Conservation (phyloP, 2,113 vertebrate species). For the Nyctereutes procyonoides region DNA sequence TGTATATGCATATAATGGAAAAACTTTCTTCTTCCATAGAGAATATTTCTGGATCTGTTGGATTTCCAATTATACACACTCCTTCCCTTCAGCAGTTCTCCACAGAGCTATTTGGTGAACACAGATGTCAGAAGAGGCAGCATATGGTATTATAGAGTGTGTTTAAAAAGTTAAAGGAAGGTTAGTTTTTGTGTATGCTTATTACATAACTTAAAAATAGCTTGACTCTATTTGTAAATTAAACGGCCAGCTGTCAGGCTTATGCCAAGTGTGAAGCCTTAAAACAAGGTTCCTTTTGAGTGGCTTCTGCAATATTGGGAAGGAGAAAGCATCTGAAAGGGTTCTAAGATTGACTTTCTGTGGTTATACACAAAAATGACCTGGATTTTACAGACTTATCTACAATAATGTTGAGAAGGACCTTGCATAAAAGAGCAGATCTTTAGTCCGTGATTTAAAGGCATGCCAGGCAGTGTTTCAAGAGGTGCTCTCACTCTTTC, state of each 20-base stretch:
- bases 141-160: constrained; percentile 64
- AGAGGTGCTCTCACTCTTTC: background rate
- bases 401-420: background rate
- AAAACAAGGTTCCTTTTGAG: constrained; percentile 72
- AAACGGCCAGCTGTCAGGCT: constrained; percentile 33
- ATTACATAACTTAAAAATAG: constrained; percentile 79
- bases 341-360: background rate
- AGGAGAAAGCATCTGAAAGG: background rate
- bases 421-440: background rate
- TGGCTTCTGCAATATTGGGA: background rate
- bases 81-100: background rate
- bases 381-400: background rate
- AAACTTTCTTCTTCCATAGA: background rate
- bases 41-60: constrained; percentile 61
- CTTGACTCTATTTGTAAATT: constrained; percentile 76
- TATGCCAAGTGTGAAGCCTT: constrained; percentile 64
- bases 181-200: constrained; percentile 74
- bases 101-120: constrained; percentile 29
- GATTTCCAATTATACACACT: constrained; percentile 59
- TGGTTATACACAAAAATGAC: background rate
- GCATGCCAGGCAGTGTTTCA: background rate
- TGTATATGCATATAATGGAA: background rate
- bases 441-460: background rate
- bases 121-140: constrained; percentile 64
- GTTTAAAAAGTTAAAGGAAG: constrained; percentile 76